A percentile compares a stretch with the other conserved stretches of the same genome.
phyloP scores from a whole-genome alignment of 2,113 vertebrate species.

The Nanorana parkeri region DNA sequence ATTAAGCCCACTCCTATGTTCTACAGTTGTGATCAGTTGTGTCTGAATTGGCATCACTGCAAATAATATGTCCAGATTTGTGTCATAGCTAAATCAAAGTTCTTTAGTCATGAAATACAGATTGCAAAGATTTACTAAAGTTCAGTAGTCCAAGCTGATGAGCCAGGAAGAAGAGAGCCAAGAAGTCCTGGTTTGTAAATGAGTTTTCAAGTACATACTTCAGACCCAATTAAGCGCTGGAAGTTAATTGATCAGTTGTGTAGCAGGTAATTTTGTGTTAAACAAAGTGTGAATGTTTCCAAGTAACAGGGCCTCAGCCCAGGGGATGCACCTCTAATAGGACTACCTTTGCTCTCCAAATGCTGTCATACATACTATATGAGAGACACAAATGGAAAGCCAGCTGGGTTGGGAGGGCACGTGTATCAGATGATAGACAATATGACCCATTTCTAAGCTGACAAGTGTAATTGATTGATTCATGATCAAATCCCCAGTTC shows the following conservation, averaged over 20 bases:
- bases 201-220: slow-evolving; percentile 1
- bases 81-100: background rate
- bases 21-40: too few relatives aligned
- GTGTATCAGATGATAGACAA: slow-evolving; percentile 33
- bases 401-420: slow-evolving; percentile 29
- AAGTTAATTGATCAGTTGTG: slow-evolving; percentile 56
- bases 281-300: slow-evolving; percentile 1
- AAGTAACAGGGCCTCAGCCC: slow-evolving; percentile 26
- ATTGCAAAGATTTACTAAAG: background rate
- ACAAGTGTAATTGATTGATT: slow-evolving; percentile 53
- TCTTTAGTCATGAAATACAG: background rate
- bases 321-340: slow-evolving; percentile 31
- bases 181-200: slow-evolving; percentile 27
- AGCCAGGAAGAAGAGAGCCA: background rate
- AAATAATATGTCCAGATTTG: too few relatives aligned
- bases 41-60: too few relatives aligned
- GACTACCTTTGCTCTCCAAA: slow-evolving; percentile 8
- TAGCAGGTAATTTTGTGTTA: background rate
- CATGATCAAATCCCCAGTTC: slow-evolving; percentile 37
- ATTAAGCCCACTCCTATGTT: too few relatives aligned
- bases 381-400: slow-evolving; percentile 9
- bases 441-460: slow-evolving; percentile 41
- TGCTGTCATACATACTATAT: background rate
- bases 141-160: background rate
- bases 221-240: slow-evolving; percentile 4